Evolutionary conservation across 2,113 vertebrate species (phyloP), one percentile per base, ranked within the genome.

Genomic region (Trematocara unimaculatum): DNA sequence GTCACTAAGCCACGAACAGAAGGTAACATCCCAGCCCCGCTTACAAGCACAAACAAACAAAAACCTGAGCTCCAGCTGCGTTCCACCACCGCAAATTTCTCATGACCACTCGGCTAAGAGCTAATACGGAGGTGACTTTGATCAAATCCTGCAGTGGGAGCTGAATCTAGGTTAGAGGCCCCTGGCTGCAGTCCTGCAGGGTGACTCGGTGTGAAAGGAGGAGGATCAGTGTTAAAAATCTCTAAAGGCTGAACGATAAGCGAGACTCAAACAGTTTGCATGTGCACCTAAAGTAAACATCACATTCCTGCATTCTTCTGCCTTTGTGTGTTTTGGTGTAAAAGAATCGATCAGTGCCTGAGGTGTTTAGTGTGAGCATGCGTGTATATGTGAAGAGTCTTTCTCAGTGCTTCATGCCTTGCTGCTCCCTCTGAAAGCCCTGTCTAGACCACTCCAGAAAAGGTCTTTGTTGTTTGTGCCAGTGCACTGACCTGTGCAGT

Each of bases 1-100:
- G 89, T 98, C 98, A 0, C 91, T 98, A 47, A 98, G 97, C 0
- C 98, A 98, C 0, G 98, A 99, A 74, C 98, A 99, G 90, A 99
- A 99, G 98, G 98, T 99, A 94, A 70, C 29, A 10, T n/a, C 33
- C 79, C 81, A 42, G 29, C 49, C 29, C 31, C 82, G 53, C 83
- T 35, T 78, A 31, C 9, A 45, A 78, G 79, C 51, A 67, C 89
- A 84, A 87, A 83, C 82, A 82, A 84, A 77, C 81, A 74, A 58
- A 67, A 79, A 64, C 56, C 58, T 54, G n/a, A 87, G 62, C 84
- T 64, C 5, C 82, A 47, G 62, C 62, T 74, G 78, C 79, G 82
- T 87, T 89, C 3, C 80, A 86, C 45, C 84, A 38, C 42, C 5
- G 5, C 20, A 11, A 2, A 55, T 42, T 0, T 67, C 87, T 82